A percentile compares a stretch with the other conserved stretches of the same genome.
Conservation (phyloP, 2,113 vertebrate species). For the Heterochromis multidens region DNA sequence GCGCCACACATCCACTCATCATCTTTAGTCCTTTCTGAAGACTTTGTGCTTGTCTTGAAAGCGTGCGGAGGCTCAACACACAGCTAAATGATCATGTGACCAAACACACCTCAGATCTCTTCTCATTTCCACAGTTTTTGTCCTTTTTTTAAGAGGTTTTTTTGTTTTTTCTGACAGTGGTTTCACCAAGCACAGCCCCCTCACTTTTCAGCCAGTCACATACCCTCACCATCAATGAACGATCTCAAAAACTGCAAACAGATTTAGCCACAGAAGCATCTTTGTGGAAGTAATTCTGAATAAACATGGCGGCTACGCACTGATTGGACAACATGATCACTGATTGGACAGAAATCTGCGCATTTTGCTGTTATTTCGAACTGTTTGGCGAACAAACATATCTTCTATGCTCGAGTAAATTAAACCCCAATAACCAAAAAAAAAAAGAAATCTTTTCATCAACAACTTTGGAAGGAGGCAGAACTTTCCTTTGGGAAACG, state of each 20-base stretch:
- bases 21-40: not conserved
- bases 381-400: not conserved
- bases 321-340: not conserved
- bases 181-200: not conserved
- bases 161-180: not conserved
- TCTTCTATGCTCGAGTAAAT: not conserved
- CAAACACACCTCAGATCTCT: not conserved
- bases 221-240: not conserved
- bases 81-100: not conserved
- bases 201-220: not conserved
- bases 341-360: not conserved
- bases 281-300: too few species aligned
- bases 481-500: too few species aligned
- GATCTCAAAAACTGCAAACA: not conserved
- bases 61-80: not conserved
- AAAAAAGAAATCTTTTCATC: not conserved
- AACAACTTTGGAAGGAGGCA: not conserved
- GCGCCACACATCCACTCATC: constrained; percentile 1
- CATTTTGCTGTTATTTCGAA: not conserved
- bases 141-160: not conserved
- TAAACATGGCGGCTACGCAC: not conserved
- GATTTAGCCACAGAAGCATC: not conserved
- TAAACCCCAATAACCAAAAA: not conserved
- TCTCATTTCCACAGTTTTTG: not conserved
- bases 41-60: not conserved